Evolutionary conservation across 2,888 invertebrate species (phyloP).

Genomic region (Pandemis corylana): DNA sequence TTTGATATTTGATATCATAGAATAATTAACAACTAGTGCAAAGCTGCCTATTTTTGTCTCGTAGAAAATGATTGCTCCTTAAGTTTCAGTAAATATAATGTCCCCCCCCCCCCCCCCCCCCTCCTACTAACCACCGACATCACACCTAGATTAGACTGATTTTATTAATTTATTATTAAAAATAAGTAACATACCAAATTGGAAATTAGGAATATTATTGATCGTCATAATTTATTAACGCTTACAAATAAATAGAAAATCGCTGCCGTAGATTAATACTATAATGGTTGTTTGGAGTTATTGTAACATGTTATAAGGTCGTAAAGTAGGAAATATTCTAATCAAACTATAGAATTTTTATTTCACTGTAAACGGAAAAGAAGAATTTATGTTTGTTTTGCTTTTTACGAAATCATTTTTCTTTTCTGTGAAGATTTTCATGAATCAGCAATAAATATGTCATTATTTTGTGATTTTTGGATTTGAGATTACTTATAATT

Average conservation of each 20-base stretch:
- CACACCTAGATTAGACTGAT: slow-evolving; percentile 72
- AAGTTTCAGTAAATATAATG: neutral
- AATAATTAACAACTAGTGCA: neutral
- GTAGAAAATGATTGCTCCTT: slow-evolving; percentile 16
- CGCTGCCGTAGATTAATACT: slow-evolving; percentile 28
- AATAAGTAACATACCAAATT: slow-evolving; percentile 78
- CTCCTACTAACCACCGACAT: slow-evolving; percentile 74
- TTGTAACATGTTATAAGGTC: neutral
- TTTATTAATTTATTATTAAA: slow-evolving; percentile 70
- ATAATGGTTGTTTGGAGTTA: neutral
- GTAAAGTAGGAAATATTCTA: neutral
- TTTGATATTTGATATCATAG: neutral
- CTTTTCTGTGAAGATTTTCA: too few relatives aligned
- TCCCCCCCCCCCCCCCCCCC: neutral
- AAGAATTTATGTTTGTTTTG: neutral
- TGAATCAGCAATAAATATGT: neutral
- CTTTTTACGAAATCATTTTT: neutral
- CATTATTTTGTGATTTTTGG: neutral
- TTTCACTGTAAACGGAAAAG: neutral
- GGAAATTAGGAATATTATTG: slow-evolving; percentile 45
- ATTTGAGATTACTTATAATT: too few relatives aligned
- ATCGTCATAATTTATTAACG: slow-evolving; percentile 40
- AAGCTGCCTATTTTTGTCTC: neutral
- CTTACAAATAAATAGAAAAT: slow-evolving; percentile 25
- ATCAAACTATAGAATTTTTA: neutral